Conservation (phyloP, 2,797 vertebrate species). For the Spinibarbus caldwelli region DNA sequence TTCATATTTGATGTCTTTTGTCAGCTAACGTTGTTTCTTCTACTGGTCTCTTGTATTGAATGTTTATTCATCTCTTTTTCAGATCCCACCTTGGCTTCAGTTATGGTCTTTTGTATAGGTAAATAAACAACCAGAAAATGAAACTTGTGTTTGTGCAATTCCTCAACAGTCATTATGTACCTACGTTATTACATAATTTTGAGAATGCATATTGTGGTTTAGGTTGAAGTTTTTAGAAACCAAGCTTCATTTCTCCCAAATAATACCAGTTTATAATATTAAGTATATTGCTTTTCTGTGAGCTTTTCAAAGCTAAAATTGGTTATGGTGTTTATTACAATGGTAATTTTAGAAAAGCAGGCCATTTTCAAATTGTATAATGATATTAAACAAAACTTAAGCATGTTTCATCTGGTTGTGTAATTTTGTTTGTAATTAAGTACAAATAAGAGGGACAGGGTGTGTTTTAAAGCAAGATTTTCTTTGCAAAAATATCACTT, state of each 20-base stretch:
- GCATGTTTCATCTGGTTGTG: background rate
- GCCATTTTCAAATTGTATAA: background rate
- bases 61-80: background rate
- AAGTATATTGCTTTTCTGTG: background rate
- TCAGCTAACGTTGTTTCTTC: background rate
- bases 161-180: background rate
- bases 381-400: background rate
- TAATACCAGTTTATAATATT: background rate
- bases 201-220: background rate
- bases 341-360: background rate
- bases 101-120: constrained; percentile 59
- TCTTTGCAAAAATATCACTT: background rate
- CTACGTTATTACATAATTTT: rapidly evolving
- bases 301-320: background rate
- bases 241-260: background rate
- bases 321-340: background rate
- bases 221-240: background rate
- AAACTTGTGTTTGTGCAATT: constrained; percentile 14
- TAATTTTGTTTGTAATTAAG: background rate
- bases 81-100: constrained; percentile 46
- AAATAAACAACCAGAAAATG: constrained; percentile 57
- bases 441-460: background rate
- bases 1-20: background rate
- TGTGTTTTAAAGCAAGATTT: background rate
- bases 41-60: background rate